phyloP scores from a whole-genome alignment of 1,140 invertebrate species.

The Pectinophora gossypiella region DNA sequence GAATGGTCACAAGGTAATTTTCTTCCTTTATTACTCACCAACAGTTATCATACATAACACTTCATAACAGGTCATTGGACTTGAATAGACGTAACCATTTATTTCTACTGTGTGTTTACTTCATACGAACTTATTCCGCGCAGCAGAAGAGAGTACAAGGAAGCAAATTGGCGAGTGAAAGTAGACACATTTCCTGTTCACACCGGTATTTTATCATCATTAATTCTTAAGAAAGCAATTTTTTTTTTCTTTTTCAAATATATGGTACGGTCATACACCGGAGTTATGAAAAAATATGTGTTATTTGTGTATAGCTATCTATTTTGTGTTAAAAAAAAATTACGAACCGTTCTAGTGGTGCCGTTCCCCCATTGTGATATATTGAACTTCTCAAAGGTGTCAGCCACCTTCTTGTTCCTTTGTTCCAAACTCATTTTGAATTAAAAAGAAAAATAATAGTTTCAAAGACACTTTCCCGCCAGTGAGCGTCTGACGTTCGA shows the following conservation, averaged over 20 bases:
- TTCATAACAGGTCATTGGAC: too few relatives aligned
- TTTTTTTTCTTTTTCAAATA: too few relatives aligned
- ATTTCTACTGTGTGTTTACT: too few relatives aligned
- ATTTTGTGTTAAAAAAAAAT: constrained; percentile 9
- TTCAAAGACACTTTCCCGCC: constrained; percentile 39
- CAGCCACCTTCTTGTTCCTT: constrained; percentile 65
- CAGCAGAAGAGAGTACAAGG: background rate
- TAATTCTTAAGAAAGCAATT: too few relatives aligned
- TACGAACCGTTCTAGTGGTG: constrained; percentile 39
- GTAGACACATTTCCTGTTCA: constrained; percentile 5
- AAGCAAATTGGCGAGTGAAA: constrained; percentile 27
- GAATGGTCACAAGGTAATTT: too few relatives aligned
- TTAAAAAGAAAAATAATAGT: constrained; percentile 23
- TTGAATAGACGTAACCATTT: too few relatives aligned
- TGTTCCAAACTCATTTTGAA: constrained; percentile 63
- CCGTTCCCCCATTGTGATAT: constrained; percentile 59
- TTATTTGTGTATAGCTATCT: too few relatives aligned
- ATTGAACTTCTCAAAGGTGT: constrained; percentile 67
- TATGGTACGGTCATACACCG: too few relatives aligned
- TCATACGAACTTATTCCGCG: too few relatives aligned
- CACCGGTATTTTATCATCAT: background rate
- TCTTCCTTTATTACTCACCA: too few relatives aligned
- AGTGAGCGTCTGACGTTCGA: constrained; percentile 37
- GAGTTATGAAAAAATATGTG: too few relatives aligned
- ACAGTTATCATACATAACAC: too few relatives aligned